Evolutionary conservation across 2,888 invertebrate species (phyloP), one percentile per base, ranked within the genome.

Genomic region (Tachystola acroxantha): DNA sequence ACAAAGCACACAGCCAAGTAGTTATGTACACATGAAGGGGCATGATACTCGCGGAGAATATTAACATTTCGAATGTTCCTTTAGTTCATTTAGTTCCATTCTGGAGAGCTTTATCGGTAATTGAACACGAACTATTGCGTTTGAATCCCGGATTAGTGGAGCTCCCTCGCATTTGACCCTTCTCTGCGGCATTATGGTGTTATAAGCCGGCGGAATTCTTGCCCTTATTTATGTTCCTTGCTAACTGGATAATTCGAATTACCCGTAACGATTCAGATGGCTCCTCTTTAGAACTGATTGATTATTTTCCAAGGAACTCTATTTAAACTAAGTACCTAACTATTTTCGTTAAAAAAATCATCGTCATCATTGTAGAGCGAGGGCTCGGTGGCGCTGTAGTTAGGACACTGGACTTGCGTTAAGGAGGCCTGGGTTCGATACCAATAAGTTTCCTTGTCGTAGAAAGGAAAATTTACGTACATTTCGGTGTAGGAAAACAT

Each of bases 81-180:
- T 57, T 57, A 63, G 60, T 68, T 71, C 59, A 65, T 71, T 61
- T 53, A 43, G 53, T 46, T 54, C 56, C 57, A 68, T 67, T 64
- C 57, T 50, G 43, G 54, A 54, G 57, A 65, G 67, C 62, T 76
- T 71, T 74, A 77, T 73, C 64, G 68, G 59, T 69, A 67, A 74
- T 73, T 77, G 67, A 72, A 73, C 73, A 65, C 63, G 64, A 64
- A 64, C 66, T 67, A 70, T 78, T 68, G 71, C 63, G 63, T 60
- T 55, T 54, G 52, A 58, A 57, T 60, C 66, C 63, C 54, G 74
- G 72, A 71, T 75, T 72, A 74, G 63, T 54, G 53, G 54, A 60
- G 57, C 61, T 64, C 62, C 60, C 60, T 53, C 64, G 46, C 55
- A 46, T 67, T 63, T 66, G 66, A 69, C 68, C 73, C 72, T 64